Evolutionary conservation across 2,888 invertebrate genomes (phyloP).

Genomic region (Trachelus tabidus): DNA sequence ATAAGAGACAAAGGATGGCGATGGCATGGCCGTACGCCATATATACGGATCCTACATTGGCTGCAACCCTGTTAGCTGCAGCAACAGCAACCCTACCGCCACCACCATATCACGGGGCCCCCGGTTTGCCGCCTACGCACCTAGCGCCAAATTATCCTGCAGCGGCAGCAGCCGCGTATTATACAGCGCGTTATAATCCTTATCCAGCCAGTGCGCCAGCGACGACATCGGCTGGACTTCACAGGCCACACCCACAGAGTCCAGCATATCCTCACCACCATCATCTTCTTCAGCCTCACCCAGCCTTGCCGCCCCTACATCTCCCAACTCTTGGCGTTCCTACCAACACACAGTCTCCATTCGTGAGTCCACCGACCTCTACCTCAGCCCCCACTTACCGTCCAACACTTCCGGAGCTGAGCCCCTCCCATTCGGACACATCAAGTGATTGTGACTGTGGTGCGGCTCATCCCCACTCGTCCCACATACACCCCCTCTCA

Average conservation of each 20-base stretch:
- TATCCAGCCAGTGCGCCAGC: conserved; percentile 71
- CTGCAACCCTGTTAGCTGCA: conserved; percentile 90
- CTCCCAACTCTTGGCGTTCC: conserved; percentile 49
- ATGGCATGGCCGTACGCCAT: conserved; percentile 97
- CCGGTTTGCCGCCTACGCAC: conserved; percentile 69
- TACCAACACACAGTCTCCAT: conserved; percentile 38
- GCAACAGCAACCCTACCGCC: conserved; percentile 75
- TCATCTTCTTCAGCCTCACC: conserved; percentile 32
- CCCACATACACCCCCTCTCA: conserved; percentile 24
- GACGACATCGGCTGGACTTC: conserved; percentile 67
- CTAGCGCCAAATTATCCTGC: conserved; percentile 64
- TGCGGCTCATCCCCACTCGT: conserved; percentile 13
- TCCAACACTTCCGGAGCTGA: conserved; percentile 62
- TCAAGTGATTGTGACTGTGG: conserved; percentile 57
- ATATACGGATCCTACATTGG: conserved; percentile 93
- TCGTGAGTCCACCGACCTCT: conserved; percentile 43
- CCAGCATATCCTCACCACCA: conserved; percentile 51
- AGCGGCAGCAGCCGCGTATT: conserved; percentile 70
- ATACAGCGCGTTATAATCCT: conserved; percentile 71
- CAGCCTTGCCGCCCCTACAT: conserved; percentile 40
- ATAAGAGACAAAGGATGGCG: conserved; percentile 94
- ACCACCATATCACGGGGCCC: conserved; percentile 47
- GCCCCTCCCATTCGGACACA: conserved; percentile 53
- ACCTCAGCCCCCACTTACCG: conserved; percentile 42
- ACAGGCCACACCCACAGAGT: conserved; percentile 68